Evolutionary conservation across 2,888 invertebrate genomes (phyloP), one percentile per base, ranked within the genome.

Genomic region (Chalcis sispes): DNA sequence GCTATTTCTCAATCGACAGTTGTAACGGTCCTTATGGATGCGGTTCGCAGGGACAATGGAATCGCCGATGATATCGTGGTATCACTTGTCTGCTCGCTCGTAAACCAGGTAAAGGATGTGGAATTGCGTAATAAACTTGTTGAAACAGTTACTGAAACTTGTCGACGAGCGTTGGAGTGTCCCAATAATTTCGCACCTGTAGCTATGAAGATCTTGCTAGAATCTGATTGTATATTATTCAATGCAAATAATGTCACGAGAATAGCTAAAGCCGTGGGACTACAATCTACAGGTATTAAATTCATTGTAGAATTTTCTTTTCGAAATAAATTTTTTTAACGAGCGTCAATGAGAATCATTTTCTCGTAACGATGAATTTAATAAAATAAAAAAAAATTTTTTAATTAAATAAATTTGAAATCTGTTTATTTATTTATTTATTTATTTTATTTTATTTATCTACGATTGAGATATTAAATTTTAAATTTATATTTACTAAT

Each of bases 201-300:
- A 10, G 76, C 48, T 1, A 32, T 77, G 29, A 32, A 69, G 10
- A 69, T 77, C 2, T 8, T 77, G 10, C 32, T 62, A 13, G n/a
- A 42, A 2, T 25, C 2, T 1, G 40, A 18, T 1, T 48, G 50
- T n/a, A 25, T 8, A 7, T 77, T 84, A 18, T 88, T 91, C 52
- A 83, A 90, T 62, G 85, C 90, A 0, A 85, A 89, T 32, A 80
- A 87, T 1, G 82, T 92, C 1, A 81, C 88, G 0, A 88, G 81
- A 48, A 89, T 90, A 18, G 88, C 90, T 3, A 89, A 86, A 76
- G 84, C 86, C 1, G 90, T 90, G 79, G 89, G 90, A 52, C 86
- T 91, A 46, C 82, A 90, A 23, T 89, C 90, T 2, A 83, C 90
- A 32, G 73, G 70, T 77, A 66, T 48, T 25, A n/a, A 1, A 15